Evolutionary conservation across 2,888 invertebrate species (phyloP).

Genomic region (Antheraea assamensis): DNA sequence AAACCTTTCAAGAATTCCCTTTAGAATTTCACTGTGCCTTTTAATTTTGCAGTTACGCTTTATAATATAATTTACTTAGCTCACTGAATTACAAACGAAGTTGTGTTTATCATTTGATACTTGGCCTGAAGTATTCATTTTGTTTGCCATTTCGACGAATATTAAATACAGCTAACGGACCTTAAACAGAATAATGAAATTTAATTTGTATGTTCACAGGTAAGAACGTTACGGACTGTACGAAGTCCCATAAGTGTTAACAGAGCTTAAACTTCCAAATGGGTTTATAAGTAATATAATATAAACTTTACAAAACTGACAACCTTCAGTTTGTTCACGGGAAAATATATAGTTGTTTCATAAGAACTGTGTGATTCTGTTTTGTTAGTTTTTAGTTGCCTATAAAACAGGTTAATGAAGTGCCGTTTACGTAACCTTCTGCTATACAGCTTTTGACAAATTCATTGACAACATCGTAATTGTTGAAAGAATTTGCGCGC

Average conservation of each 20-base stretch:
- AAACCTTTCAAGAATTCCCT: conserved; percentile 25
- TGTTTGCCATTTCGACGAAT: background rate
- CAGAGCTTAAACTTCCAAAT: background rate
- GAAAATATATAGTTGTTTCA: background rate
- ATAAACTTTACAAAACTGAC: background rate
- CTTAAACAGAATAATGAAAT: conserved; percentile 3
- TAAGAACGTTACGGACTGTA: background rate
- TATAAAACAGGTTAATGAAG: background rate
- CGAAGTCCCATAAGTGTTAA: background rate
- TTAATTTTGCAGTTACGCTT: conserved; percentile 25
- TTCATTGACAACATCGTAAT: background rate
- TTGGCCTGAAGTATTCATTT: background rate
- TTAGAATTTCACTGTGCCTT: conserved; percentile 30
- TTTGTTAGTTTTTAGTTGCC: too few species aligned
- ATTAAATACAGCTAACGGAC: background rate
- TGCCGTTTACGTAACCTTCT: background rate
- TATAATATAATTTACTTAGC: conserved; percentile 14
- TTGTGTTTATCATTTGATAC: conserved; percentile 4
- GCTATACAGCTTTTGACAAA: background rate
- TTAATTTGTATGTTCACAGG: background rate
- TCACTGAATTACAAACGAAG: conserved; percentile 13
- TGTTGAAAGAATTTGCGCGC: background rate
- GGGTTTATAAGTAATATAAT: background rate
- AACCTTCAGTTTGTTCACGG: background rate
- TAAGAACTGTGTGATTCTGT: too few species aligned